phyloP scores from a whole-genome alignment of 2,797 vertebrate species.

The Xenopus petersii region DNA sequence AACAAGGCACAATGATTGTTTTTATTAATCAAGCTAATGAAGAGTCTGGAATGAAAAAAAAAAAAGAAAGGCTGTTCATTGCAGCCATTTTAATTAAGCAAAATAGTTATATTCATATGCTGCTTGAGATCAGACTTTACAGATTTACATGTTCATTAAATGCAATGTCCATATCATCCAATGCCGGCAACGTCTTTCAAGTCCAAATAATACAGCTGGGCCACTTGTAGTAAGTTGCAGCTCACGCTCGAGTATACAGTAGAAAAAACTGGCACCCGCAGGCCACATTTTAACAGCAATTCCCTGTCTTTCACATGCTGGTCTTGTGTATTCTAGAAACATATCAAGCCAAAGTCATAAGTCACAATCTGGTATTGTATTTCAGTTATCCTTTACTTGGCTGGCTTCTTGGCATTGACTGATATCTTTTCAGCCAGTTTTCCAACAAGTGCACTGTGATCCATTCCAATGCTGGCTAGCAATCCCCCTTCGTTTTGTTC shows the following conservation, averaged over 20 bases:
- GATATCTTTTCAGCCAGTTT: slow-evolving; percentile 84
- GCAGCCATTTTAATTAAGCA: slow-evolving; percentile 10
- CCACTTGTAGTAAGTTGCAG: background rate
- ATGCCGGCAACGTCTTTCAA: no score
- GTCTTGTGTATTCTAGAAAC: slow-evolving; percentile 41
- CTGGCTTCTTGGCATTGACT: slow-evolving; percentile 61
- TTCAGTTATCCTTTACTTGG: slow-evolving; percentile 52
- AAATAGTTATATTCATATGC: background rate
- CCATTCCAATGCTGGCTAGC: slow-evolving; percentile 80
- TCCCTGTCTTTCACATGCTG: slow-evolving; percentile 27
- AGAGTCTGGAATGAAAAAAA: background rate
- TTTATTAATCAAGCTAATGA: background rate
- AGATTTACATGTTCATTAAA: slow-evolving; percentile 10
- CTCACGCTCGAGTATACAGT: slow-evolving; percentile 15
- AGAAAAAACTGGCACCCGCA: slow-evolving; percentile 7
- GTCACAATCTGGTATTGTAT: background rate
- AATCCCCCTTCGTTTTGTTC: slow-evolving; percentile 82
- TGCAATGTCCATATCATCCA: no score
- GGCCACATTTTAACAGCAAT: slow-evolving; percentile 8
- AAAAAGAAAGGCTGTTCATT: background rate
- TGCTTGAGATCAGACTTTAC: slow-evolving; percentile 2
- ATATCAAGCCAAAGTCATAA: background rate
- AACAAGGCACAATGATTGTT: slow-evolving; percentile 30
- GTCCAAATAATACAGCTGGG: background rate
- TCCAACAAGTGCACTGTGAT: slow-evolving; percentile 81